Evolutionary conservation across 2,888 invertebrate species (phyloP).

Genomic region (Melieria omissa): DNA sequence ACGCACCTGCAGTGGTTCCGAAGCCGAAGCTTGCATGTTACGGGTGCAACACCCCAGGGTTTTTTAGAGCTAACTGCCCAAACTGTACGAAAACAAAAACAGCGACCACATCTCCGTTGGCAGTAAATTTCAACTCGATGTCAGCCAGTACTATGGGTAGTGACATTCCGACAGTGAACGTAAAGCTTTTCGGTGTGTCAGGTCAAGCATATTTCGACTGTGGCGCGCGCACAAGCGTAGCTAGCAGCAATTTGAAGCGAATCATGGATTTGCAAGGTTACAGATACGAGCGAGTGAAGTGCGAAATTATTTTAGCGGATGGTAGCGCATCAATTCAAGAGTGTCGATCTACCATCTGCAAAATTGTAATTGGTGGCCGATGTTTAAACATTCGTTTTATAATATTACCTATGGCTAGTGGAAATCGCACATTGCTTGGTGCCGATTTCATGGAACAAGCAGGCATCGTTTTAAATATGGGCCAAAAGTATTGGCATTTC

Average conservation of each 20-base stretch:
- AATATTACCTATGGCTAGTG: conserved; percentile 25
- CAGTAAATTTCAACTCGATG: neutral
- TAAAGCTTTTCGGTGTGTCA: neutral
- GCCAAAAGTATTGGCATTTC: conserved; percentile 26
- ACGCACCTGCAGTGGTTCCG: conserved; percentile 13
- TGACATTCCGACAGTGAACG: conserved; percentile 21
- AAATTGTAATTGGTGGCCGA: conserved; percentile 8
- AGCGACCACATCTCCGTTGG: neutral
- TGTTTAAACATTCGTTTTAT: conserved; percentile 3
- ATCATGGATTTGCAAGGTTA: too few relatives aligned
- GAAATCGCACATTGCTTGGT: conserved; percentile 38
- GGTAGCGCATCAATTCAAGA: conserved; percentile 12
- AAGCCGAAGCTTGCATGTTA: conserved; percentile 37
- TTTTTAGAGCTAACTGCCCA: conserved; percentile 35
- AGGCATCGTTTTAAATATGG: conserved; percentile 34
- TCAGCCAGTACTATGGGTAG: neutral
- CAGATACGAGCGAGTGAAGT: neutral
- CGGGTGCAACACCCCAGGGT: conserved; percentile 35
- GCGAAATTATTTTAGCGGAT: conserved; percentile 5
- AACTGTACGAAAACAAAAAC: conserved; percentile 24
- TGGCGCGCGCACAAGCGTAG: conserved; percentile 35
- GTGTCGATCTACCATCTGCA: neutral
- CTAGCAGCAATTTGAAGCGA: neutral
- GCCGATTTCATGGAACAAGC: conserved; percentile 40
- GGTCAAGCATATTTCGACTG: too few relatives aligned